phyloP scores from a whole-genome alignment of 2,888 invertebrate genomes.

The Horisme vitalbata region DNA sequence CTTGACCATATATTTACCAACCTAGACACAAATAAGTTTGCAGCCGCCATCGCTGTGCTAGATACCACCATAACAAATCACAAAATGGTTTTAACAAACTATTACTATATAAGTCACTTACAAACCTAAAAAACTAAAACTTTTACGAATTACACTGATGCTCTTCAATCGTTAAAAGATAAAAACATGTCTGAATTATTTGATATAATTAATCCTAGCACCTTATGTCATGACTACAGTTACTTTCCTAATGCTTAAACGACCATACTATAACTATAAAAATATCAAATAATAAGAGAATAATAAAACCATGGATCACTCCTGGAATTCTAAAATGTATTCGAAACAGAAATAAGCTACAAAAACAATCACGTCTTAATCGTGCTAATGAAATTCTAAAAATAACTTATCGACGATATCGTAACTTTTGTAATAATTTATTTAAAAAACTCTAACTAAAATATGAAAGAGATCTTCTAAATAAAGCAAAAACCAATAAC shows the following conservation, averaged over 20 bases:
- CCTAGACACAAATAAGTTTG: background rate
- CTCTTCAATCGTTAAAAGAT: background rate
- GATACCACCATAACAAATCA: too few species aligned
- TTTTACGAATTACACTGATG: background rate
- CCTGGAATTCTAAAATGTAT: too few species aligned
- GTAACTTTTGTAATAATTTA: constrained; percentile 8
- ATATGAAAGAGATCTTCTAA: constrained; percentile 1
- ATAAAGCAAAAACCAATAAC: too few species aligned
- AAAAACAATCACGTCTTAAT: background rate
- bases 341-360: background rate
- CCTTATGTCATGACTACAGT: background rate
- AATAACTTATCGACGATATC: constrained; percentile 1
- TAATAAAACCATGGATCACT: too few species aligned
- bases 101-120: too few species aligned
- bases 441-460: background rate
- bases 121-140: background rate
- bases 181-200: background rate
- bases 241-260: too few species aligned
- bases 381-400: background rate
- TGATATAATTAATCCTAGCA: background rate
- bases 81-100: too few species aligned
- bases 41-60: background rate
- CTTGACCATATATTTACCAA: constrained; percentile 6
- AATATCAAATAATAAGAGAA: too few species aligned
- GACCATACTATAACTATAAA: too few species aligned